phyloP scores from a whole-genome alignment of 2,888 invertebrate species.

The Drosophila macrospina region DNA sequence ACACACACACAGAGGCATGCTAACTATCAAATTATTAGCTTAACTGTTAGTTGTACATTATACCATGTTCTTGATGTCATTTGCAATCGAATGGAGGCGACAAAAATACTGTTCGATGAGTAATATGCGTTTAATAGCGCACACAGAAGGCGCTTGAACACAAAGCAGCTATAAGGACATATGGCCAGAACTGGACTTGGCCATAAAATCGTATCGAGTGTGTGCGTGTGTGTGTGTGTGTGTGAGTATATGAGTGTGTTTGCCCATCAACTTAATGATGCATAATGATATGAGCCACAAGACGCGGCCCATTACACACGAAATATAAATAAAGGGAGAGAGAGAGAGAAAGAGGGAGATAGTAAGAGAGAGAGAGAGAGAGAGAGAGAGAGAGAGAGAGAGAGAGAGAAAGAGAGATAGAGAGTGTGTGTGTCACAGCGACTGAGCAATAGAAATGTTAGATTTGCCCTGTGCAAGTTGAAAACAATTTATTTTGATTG shows the following conservation, averaged over 20 bases:
- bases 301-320: constrained; percentile 76
- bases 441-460: too few species aligned
- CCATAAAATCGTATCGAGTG: constrained; percentile 75
- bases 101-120: constrained; percentile 74
- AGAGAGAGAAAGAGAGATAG: too few species aligned
- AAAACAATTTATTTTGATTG: constrained; percentile 78
- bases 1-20: background rate
- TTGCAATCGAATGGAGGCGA: constrained; percentile 48
- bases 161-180: constrained; percentile 44
- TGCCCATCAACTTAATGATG: constrained; percentile 79
- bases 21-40: constrained; percentile 58
- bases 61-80: constrained; percentile 45
- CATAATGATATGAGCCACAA: constrained; percentile 78
- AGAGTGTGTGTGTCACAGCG: too few species aligned
- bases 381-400: too few species aligned
- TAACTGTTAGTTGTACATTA: constrained; percentile 32
- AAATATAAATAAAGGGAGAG: constrained; percentile 25
- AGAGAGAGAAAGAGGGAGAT: background rate
- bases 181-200: constrained; percentile 44
- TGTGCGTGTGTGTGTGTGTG: constrained; percentile 51
- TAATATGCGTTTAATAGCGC: constrained; percentile 74
- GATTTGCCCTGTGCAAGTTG: constrained; percentile 53
- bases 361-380: too few species aligned
- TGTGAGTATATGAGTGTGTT: constrained; percentile 46
- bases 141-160: constrained; percentile 42